These are phyloP conservation scores for Melanostoma scalare DNA, from an alignment of 2,888 invertebrate species.

Conservation along the genomic window DNA sequence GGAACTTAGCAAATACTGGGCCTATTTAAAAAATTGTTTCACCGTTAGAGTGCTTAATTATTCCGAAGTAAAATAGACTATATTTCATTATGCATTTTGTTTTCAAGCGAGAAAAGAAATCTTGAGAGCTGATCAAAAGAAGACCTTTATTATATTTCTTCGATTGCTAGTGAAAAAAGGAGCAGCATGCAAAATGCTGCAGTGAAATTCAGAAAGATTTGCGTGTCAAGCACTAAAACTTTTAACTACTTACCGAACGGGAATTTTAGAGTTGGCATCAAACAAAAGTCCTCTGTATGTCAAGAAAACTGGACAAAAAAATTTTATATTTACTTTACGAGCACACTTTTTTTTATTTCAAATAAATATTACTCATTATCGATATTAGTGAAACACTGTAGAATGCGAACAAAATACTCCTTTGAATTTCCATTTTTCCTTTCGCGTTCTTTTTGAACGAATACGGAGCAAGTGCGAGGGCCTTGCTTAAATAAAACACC, in stretches of 20 bases:
- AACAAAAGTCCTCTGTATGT: constrained; percentile 80
- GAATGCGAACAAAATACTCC: constrained; percentile 78
- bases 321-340: background rate
- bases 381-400: constrained; percentile 78
- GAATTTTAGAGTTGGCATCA: constrained; percentile 80
- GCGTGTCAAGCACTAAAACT: too few species aligned
- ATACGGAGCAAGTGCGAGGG: constrained; percentile 80
- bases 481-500: constrained; percentile 79
- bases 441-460: constrained; percentile 76
- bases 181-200: too few species aligned
- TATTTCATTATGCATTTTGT: too few species aligned
- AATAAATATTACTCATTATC: constrained; percentile 77
- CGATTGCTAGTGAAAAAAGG: too few species aligned
- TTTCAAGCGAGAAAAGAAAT: too few species aligned
- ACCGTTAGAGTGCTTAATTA: too few species aligned
- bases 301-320: constrained; percentile 75
- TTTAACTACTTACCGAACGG: constrained; percentile 78
- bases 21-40: too few species aligned
- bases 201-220: too few species aligned
- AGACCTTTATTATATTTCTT: too few species aligned
- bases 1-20: too few species aligned
- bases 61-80: too few species aligned
- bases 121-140: too few species aligned
- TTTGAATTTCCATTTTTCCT: constrained; percentile 76
- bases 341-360: background rate